Evolutionary conservation across 2,113 vertebrate species (phyloP).

Genomic region (Mormoops blainvillei): DNA sequence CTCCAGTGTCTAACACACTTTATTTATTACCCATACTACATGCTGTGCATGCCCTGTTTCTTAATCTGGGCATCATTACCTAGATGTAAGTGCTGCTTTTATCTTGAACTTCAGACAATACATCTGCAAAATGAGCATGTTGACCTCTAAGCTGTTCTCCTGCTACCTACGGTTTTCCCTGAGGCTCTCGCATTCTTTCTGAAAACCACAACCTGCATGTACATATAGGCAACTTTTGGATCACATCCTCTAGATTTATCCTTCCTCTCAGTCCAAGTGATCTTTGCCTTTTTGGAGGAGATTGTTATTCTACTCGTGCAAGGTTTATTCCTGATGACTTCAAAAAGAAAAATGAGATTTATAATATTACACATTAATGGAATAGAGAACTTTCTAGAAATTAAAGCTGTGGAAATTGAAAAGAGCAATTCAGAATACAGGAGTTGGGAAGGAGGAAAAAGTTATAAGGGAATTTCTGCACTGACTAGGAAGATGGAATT

Average conservation of each 20-base stretch:
- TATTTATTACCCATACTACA: not conserved
- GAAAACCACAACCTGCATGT: not conserved
- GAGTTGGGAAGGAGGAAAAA: not conserved
- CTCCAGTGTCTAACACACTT: not conserved
- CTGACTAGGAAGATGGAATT: not conserved
- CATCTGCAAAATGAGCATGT: not conserved
- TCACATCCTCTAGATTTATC: not conserved
- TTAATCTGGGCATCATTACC: not conserved
- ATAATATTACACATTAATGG: not conserved
- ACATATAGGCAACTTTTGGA: accelerated
- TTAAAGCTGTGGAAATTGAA: slow-evolving; percentile 20
- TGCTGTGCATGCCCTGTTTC: not conserved
- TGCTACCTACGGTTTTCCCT: not conserved
- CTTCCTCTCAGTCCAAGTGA: not conserved
- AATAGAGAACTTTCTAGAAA: not conserved
- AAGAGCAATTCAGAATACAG: not conserved
- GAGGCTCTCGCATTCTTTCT: not conserved
- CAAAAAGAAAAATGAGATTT: not conserved
- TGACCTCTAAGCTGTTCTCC: not conserved
- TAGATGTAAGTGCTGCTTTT: not conserved
- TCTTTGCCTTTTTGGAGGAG: not conserved
- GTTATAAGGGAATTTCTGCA: not conserved
- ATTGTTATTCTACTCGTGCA: not conserved
- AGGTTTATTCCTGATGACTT: not conserved
- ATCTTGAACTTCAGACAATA: not conserved